Evolutionary conservation across 1,140 invertebrate genomes (phyloP).

Genomic region (Scaptomyza graminum): DNA sequence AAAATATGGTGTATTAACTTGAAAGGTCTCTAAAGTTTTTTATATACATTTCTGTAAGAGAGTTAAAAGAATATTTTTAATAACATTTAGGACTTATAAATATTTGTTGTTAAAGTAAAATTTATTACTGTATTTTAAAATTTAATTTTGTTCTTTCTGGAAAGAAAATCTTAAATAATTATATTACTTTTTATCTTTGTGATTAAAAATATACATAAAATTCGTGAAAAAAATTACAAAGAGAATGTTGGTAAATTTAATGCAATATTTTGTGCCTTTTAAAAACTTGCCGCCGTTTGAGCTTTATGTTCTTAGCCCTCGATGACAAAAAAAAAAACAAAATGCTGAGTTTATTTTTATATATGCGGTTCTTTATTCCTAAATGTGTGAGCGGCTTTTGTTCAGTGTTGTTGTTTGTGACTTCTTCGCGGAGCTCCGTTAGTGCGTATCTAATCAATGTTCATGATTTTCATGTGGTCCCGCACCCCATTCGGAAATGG

Average conservation of each 20-base stretch:
- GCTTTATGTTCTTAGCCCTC: conserved; percentile 34
- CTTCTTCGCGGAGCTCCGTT: conserved; percentile 2
- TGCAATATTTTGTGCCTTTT: conserved; percentile 28
- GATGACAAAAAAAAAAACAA: conserved; percentile 18
- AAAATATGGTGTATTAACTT: too few relatives aligned
- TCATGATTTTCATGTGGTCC: conserved; percentile 34
- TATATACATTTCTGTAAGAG: too few relatives aligned
- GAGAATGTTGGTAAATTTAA: conserved; percentile 20
- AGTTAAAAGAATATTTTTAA: too few relatives aligned
- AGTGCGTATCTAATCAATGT: conserved; percentile 66
- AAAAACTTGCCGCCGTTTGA: conserved; percentile 36
- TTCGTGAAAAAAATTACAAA: conserved; percentile 4
- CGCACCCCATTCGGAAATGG: neutral
- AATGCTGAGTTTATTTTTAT: conserved; percentile 38
- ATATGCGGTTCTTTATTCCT: conserved; percentile 2
- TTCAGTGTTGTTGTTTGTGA: neutral
- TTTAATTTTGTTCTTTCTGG: neutral
- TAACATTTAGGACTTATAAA: too few relatives aligned
- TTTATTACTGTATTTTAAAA: neutral
- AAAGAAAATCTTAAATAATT: conserved; percentile 9
- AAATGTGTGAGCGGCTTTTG: neutral
- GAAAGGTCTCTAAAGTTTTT: too few relatives aligned
- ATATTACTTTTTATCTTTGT: neutral
- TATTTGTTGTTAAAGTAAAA: too few relatives aligned
- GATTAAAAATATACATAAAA: neutral